These are phyloP conservation scores for Zaprionus kolodkinae DNA, from an alignment of 1,140 invertebrate species.

Conservation along the genomic window DNA sequence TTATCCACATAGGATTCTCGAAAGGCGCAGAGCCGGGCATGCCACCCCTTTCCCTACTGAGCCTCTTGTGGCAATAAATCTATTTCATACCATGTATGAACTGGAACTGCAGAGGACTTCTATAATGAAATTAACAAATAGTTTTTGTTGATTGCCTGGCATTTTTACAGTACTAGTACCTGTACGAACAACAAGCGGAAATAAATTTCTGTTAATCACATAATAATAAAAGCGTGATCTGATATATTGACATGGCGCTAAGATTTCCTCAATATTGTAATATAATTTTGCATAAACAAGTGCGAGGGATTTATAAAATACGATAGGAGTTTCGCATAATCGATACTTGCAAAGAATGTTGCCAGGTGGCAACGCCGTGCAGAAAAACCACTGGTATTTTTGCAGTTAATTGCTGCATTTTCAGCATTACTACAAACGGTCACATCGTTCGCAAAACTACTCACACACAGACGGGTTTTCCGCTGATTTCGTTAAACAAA, in stretches of 20 bases:
- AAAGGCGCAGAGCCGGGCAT: slow-evolving; percentile 88
- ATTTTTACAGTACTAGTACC: slow-evolving; percentile 43
- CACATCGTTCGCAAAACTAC: slow-evolving; percentile 51
- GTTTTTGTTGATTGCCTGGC: slow-evolving; percentile 54
- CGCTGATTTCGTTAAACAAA: slow-evolving; percentile 59
- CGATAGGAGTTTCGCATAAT: not conserved
- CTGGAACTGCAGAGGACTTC: not conserved
- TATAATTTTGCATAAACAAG: not conserved
- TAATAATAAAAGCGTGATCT: slow-evolving; percentile 4
- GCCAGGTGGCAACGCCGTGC: slow-evolving; percentile 23
- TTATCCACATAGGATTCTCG: slow-evolving; percentile 85
- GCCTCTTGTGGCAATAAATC: slow-evolving; percentile 85
- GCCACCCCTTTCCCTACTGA: slow-evolving; percentile 86
- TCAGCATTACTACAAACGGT: not conserved
- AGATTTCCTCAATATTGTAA: not conserved
- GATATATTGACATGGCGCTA: not conserved
- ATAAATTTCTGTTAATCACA: slow-evolving; percentile 66
- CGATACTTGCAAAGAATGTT: not conserved
- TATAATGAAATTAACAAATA: slow-evolving; percentile 37
- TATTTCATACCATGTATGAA: slow-evolving; percentile 14
- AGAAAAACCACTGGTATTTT: slow-evolving; percentile 16
- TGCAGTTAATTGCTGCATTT: not conserved
- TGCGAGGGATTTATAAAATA: not conserved
- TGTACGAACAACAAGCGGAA: slow-evolving; percentile 47
- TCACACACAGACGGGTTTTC: slow-evolving; percentile 64